Conservation (phyloP, 2,113 vertebrate species). For the Microcebus lehilahytsara region DNA sequence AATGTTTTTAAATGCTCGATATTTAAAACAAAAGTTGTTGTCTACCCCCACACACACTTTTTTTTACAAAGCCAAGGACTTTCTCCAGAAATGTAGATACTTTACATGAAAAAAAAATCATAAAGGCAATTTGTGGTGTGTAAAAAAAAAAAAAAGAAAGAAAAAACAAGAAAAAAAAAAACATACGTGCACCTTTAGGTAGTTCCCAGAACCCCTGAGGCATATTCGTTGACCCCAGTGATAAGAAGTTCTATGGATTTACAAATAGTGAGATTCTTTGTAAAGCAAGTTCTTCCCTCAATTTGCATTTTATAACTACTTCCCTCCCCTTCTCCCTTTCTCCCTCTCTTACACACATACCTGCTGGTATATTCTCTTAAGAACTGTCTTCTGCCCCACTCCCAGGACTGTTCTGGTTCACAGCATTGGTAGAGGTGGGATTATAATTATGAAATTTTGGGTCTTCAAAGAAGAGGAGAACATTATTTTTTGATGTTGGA, state of each 20-base stretch:
- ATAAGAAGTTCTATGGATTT: background rate
- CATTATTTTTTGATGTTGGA: constrained; percentile 17
- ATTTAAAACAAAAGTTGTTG: background rate
- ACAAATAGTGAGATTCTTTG: background rate
- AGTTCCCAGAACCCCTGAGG: background rate
- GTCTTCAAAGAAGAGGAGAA: constrained; percentile 32
- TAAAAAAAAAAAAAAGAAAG: background rate
- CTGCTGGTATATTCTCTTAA: background rate
- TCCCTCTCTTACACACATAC: background rate
- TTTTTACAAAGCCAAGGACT: background rate
- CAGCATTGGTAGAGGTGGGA: background rate
- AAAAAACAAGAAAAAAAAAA: background rate
- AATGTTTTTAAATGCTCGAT: background rate
- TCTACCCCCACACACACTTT: background rate
- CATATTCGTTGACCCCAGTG: background rate
- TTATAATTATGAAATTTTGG: constrained; percentile 56
- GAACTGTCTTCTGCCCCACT: background rate
- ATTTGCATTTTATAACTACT: background rate
- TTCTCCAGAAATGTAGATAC: background rate
- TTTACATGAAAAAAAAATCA: background rate
- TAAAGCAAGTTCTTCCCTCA: background rate
- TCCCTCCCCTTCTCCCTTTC: background rate
- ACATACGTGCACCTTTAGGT: background rate
- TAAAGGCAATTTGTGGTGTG: too few relatives aligned
- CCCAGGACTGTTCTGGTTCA: too few relatives aligned